Conservation (phyloP, 2,888 invertebrate genomes). For the Amphipyra berbera region DNA sequence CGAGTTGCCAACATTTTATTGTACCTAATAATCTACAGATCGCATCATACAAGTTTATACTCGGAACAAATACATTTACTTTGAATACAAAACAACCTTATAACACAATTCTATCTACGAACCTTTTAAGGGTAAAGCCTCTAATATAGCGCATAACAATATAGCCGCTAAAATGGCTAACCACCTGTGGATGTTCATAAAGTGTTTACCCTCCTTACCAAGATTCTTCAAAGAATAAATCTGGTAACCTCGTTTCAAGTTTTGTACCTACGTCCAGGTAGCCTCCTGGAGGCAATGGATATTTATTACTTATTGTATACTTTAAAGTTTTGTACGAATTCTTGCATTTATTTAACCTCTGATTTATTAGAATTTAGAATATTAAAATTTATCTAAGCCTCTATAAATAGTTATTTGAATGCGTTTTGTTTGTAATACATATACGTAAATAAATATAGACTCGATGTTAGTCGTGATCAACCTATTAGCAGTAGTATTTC, state of each 20-base stretch:
- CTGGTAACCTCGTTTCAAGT: neutral
- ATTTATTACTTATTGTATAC: neutral
- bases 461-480: too few relatives aligned
- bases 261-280: constrained; percentile 22
- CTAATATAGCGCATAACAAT: constrained; percentile 52
- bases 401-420: too few relatives aligned
- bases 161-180: constrained; percentile 60
- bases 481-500: too few relatives aligned
- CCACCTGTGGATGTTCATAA: constrained; percentile 73
- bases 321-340: neutral
- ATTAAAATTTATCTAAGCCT: too few relatives aligned
- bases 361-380: too few relatives aligned
- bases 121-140: constrained; percentile 23
- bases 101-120: neutral
- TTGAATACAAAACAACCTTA: neutral
- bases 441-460: too few relatives aligned
- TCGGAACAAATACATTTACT: neutral
- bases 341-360: too few relatives aligned
- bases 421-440: too few relatives aligned
- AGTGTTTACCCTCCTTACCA: constrained; percentile 53
- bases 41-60: too few relatives aligned
- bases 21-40: too few relatives aligned
- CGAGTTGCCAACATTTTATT: too few relatives aligned
- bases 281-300: constrained; percentile 10
- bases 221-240: constrained; percentile 47